These are phyloP conservation scores for Cantharis rufa DNA, from an alignment of 2,888 invertebrate species.

Conservation along the genomic window DNA sequence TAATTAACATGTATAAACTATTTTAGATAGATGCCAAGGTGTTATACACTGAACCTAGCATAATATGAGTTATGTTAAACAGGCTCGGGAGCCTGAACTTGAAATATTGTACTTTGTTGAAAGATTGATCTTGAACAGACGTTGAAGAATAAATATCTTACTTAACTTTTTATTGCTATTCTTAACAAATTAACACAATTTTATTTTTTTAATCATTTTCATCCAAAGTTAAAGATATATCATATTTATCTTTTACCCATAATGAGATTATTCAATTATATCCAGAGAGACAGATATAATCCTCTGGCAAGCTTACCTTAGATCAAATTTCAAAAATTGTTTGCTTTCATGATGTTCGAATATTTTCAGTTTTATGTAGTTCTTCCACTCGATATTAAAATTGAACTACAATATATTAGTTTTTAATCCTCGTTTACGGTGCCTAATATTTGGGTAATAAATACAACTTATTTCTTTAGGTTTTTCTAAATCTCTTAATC, in stretches of 20 bases:
- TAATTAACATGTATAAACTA: slow-evolving; percentile 15
- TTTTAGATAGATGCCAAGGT: slow-evolving; percentile 13
- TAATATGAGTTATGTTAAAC: slow-evolving; percentile 24
- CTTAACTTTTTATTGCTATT: background rate
- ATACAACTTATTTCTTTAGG: background rate
- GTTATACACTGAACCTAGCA: slow-evolving; percentile 18
- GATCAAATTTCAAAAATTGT: too few species aligned
- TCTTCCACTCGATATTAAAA: too few species aligned
- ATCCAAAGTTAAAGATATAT: too few species aligned
- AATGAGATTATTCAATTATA: too few species aligned
- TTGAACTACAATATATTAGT: too few species aligned
- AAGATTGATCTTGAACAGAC: slow-evolving; percentile 17
- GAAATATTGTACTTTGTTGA: slow-evolving; percentile 13
- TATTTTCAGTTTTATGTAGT: too few species aligned
- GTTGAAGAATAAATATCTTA: background rate
- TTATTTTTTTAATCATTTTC: background rate
- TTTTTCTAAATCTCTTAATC: background rate
- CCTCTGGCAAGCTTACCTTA: too few species aligned
- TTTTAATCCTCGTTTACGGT: background rate
- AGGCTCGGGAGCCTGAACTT: slow-evolving; percentile 13
- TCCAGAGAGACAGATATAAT: too few species aligned
- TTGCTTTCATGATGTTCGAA: too few species aligned
- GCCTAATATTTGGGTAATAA: background rate
- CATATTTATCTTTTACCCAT: too few species aligned
- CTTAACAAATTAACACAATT: background rate